Conservation (phyloP, 1,140 invertebrate genomes). For the Idris sp. region DNA sequence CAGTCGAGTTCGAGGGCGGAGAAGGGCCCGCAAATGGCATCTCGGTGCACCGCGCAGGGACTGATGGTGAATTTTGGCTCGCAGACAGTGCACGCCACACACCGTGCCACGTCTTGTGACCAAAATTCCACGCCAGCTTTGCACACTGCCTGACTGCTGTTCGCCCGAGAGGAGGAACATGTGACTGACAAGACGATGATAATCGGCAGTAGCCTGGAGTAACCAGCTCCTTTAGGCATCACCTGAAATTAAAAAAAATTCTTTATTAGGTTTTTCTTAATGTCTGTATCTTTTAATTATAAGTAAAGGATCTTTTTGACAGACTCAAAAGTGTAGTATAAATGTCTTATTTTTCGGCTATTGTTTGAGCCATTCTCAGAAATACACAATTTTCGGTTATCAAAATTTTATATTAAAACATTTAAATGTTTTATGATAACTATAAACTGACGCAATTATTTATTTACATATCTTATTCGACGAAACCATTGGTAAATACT, state of each 20-base stretch:
- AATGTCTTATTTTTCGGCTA: too few species aligned
- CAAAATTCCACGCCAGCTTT: conserved; percentile 79
- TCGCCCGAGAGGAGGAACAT: conserved; percentile 61
- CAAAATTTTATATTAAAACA: too few species aligned
- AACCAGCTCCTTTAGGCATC: conserved; percentile 63
- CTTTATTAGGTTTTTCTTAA: too few species aligned
- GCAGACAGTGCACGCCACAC: conserved; percentile 82
- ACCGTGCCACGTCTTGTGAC: conserved; percentile 79
- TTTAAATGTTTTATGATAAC: too few species aligned
- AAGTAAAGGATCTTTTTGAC: too few species aligned
- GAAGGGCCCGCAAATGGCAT: conserved; percentile 82
- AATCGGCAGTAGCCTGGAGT: conserved; percentile 61
- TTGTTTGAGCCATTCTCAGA: too few species aligned
- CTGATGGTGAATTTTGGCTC: conserved; percentile 80
- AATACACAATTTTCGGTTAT: too few species aligned
- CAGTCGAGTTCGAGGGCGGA: conserved; percentile 80
- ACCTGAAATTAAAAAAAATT: conserved; percentile 41
- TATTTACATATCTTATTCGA: too few species aligned
- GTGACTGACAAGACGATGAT: conserved; percentile 63
- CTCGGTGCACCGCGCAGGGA: conserved; percentile 82
- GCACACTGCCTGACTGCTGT: conserved; percentile 73
- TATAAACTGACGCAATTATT: too few species aligned
- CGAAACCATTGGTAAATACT: too few species aligned
- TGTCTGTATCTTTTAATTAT: too few species aligned
- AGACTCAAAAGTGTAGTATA: too few species aligned